A percentile compares a stretch with the other conserved stretches of the same genome.
Conservation (phyloP, 2,113 vertebrate species). For the Bubo blakistoni region DNA sequence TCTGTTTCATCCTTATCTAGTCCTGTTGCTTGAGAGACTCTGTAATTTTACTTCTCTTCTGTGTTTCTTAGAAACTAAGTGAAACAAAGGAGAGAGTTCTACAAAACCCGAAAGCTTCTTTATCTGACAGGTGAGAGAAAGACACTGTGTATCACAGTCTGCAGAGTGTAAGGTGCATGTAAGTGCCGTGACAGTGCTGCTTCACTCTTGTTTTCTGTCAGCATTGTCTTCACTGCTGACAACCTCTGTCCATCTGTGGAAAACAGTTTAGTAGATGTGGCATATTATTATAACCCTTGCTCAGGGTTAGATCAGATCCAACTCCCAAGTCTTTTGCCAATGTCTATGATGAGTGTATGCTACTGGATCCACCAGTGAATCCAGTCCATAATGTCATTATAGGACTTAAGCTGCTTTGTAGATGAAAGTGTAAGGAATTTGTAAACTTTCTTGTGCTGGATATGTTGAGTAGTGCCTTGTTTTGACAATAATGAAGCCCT, state of each 20-base stretch:
- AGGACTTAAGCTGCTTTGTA: neutral
- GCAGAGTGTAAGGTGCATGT: neutral
- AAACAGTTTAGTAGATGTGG: neutral
- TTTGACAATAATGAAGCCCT: neutral
- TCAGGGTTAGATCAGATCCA: neutral
- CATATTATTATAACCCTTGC: neutral
- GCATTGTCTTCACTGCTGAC: neutral
- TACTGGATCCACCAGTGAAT: neutral
- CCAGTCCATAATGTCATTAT: neutral
- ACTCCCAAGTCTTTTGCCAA: neutral
- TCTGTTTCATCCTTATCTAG: neutral
- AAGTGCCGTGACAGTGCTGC: neutral
- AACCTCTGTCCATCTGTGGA: neutral
- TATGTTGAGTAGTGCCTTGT: neutral
- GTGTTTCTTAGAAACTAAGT: constrained; percentile 31
- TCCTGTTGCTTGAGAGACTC: neutral
- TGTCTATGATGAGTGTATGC: neutral
- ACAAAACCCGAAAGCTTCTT: neutral
- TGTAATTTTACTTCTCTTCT: neutral
- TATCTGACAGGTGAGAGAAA: constrained; percentile 38
- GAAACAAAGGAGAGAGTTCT: neutral
- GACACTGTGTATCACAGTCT: neutral
- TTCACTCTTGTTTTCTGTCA: neutral
- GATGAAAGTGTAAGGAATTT: neutral
- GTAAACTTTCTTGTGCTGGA: neutral